phyloP scores from a whole-genome alignment of 2,888 invertebrate species.

The Drosophila phalerata region DNA sequence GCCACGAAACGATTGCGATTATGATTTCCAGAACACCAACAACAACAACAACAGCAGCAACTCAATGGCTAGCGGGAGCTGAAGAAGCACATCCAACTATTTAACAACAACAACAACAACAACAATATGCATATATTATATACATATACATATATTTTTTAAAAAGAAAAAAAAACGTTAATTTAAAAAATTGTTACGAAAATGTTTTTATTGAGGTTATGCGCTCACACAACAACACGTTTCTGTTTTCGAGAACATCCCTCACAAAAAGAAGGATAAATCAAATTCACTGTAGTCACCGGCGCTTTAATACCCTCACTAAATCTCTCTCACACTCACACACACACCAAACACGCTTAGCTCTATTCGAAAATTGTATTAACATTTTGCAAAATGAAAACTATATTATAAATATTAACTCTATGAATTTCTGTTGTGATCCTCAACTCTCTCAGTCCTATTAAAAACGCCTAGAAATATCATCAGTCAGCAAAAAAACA shows the following conservation, averaged over 20 bases:
- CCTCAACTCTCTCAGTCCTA: not conserved
- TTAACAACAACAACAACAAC: slow-evolving; percentile 4
- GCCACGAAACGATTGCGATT: not conserved
- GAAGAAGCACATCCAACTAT: slow-evolving; percentile 28
- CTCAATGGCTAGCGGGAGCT: slow-evolving; percentile 20
- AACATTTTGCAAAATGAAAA: slow-evolving; percentile 8
- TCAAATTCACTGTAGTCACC: not conserved
- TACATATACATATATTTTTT: slow-evolving; percentile 55
- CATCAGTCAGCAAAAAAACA: not conserved
- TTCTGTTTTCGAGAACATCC: slow-evolving; percentile 12
- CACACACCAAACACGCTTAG: slow-evolving; percentile 15
- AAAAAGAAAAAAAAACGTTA: slow-evolving; percentile 57
- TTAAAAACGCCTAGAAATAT: not conserved
- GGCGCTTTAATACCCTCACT: slow-evolving; percentile 4
- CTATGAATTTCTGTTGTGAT: slow-evolving; percentile 9
- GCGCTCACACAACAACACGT: slow-evolving; percentile 46
- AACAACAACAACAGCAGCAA: slow-evolving; percentile 19
- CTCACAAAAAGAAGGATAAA: not conserved
- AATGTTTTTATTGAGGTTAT: slow-evolving; percentile 72
- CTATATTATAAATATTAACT: slow-evolving; percentile 7
- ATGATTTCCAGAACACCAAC: slow-evolving; percentile 27
- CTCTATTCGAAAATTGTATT: slow-evolving; percentile 27
- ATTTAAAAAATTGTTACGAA: slow-evolving; percentile 70
- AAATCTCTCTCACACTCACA: not conserved
- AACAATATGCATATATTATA: slow-evolving; percentile 20